Evolutionary conservation across 2,888 invertebrate genomes (phyloP), one percentile per base, ranked within the genome.

Genomic region (Drosophila aldrichi): DNA sequence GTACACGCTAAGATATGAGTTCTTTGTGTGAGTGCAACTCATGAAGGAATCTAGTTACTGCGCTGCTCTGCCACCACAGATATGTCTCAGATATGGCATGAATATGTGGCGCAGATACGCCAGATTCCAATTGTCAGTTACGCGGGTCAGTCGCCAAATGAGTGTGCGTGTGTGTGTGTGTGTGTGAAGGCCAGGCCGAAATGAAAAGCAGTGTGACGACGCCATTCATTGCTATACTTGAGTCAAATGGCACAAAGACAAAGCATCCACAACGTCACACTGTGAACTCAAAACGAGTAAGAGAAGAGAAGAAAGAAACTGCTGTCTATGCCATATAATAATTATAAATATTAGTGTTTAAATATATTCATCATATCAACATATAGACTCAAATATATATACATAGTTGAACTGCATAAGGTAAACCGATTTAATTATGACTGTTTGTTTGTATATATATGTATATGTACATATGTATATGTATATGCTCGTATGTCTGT

Each of bases 121-220:
- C 77, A 78, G 69, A 78, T 77, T 78, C 74, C 79, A 63, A 66
- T 78, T 60, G 62, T 54, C 62, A 73, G 77, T 68, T 62, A 65
- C 63, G 63, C 77, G 68, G 76, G 77, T 76, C 77, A 71, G 52
- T 62, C 59, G 29, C 51, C 71, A 66, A 58, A 54, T 56, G 58
- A 55, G 55, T 55, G 58, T 32, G 14, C 32, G 2, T n/a, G 16
- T 16, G 10, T 22, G 22, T 56, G 58, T 58, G 55, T 58, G 58
- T 32, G 10, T 38, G 12, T 29, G 20, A 12, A 18, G 12, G 48
- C 32, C 3, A n/a, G 12, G 10, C 14, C 10, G 29, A 4, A 20
- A 25, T 55, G 14, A 18, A 18, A n/a, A 10, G n/a, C 12, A 3
- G 20, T 16, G 56, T 18, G 43, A 14, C 41, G 38, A 14, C 44